Percentiles rank a stretch among this genome's conserved stretches.
phyloP scores from a whole-genome alignment of 2,888 invertebrate species.

The Podotricha telesiphe region DNA sequence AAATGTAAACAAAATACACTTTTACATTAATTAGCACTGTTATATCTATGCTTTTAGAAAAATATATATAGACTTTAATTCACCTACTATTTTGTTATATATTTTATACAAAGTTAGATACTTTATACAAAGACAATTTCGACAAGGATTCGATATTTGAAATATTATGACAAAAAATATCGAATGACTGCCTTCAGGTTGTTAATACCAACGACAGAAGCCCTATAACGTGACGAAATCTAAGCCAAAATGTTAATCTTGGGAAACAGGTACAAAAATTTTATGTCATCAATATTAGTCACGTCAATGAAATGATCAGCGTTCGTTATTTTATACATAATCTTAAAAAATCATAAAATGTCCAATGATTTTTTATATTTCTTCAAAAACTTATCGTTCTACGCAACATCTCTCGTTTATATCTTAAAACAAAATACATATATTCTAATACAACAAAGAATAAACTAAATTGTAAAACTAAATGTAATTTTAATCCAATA shows the following conservation, averaged over 20 bases:
- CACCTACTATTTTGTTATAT: too few species aligned
- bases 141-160: neutral
- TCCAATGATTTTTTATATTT: too few species aligned
- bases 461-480: too few species aligned
- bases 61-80: too few species aligned
- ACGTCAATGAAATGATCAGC: neutral
- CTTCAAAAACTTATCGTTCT: too few species aligned
- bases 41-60: too few species aligned
- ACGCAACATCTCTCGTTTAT: too few species aligned
- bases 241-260: neutral
- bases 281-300: neutral
- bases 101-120: too few species aligned
- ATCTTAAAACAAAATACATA: neutral
- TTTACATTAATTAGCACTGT: too few species aligned
- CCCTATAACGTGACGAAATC: neutral
- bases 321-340: too few species aligned
- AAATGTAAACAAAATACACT: too few species aligned
- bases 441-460: neutral
- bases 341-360: too few species aligned
- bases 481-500: neutral
- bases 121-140: neutral
- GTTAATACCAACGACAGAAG: neutral
- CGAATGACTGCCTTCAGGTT: neutral
- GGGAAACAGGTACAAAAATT: neutral
- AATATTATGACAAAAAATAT: neutral